phyloP scores from a whole-genome alignment of 2,113 vertebrate species.

The Indicator indicator region DNA sequence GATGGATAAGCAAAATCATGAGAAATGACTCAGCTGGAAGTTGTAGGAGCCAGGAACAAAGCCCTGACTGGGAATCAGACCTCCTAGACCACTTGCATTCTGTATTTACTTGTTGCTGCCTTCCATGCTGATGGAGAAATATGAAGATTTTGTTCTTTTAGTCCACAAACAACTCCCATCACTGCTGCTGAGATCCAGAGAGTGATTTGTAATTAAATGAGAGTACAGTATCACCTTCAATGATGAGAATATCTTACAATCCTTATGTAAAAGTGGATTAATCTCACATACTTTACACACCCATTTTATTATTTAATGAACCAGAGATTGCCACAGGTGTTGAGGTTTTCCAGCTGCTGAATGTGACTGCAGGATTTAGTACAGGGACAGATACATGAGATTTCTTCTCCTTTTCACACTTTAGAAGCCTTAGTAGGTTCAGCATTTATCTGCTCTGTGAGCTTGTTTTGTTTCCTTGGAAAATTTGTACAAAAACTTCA shows the following conservation, averaged over 20 bases:
- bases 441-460: background rate
- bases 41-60: background rate
- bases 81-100: background rate
- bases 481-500: background rate
- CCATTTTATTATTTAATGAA: background rate
- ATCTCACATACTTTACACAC: background rate
- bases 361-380: background rate
- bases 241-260: background rate
- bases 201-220: background rate
- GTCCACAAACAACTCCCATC: background rate
- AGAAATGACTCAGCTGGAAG: background rate
- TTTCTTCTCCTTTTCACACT: background rate
- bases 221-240: background rate
- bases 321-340: too few species aligned
- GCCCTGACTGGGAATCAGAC: background rate
- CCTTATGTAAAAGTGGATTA: background rate
- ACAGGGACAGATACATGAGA: background rate
- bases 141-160: background rate
- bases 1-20: background rate
- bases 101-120: accelerated
- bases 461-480: background rate
- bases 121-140: background rate
- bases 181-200: background rate
- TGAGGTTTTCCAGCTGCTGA: conserved; percentile 58
- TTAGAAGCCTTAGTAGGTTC: background rate